Evolutionary conservation across 2,113 vertebrate genomes (phyloP), one percentile per base, ranked within the genome.

Genomic region (Spilogale gracilis): DNA sequence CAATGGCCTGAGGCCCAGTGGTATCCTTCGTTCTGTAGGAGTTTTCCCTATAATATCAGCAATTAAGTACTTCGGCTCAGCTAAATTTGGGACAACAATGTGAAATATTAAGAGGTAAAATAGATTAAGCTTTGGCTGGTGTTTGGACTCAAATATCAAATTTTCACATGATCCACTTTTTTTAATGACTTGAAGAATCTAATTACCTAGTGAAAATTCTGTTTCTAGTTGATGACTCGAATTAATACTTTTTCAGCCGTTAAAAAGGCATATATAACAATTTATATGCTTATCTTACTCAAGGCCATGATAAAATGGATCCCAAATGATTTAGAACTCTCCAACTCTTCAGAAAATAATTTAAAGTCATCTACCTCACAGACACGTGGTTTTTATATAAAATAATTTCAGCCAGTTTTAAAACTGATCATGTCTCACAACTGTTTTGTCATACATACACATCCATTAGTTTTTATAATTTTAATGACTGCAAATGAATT

Each of bases 21-120:
- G 61, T 58, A 79, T 97, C 96, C 6, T 96, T 96, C 95, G 21
- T 32, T 89, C 95, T 86, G 76, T 32, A 97, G 93, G 17, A 20
- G 92, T 90, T 93, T 69, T 0, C 87, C 92, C 73, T 25, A 93
- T 16, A 86, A 32, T 94, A 84, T 27, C 83, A 73, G 54, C 12
- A 74, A 50, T 45, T 18, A 67, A 80, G 60, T 71, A 80, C 30
- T 85, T 58, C 54, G 78, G 38, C 92, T 89, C 85, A 94, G 96
- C 85, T 97, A 84, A 83, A 9, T 56, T 86, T 95, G 95, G 78
- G 71, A 83, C 94, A 94, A 90, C 89, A 96, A 80, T 97, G 91
- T 97, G 95, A 98, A 97, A 95, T 95, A 93, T 23, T 25, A 63
- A 97, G 58, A 69, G 25, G 0, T 14, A 88, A 91, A 93, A 91